Base-by-base conservation (phyloP, 2,888 invertebrate genomes). In the Dicyrtomina minuta region DNA sequence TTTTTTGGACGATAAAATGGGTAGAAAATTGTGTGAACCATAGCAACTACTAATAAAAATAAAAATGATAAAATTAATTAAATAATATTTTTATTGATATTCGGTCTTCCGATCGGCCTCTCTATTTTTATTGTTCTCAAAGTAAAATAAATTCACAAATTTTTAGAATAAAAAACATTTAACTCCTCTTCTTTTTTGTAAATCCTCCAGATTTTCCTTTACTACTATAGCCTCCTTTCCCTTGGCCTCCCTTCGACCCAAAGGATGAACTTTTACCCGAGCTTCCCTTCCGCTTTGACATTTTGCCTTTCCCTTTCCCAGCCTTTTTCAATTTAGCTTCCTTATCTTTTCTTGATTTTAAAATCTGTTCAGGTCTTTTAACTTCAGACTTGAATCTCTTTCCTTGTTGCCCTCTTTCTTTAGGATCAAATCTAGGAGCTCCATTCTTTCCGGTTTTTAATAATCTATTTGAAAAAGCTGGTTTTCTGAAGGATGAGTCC, bases 361-460 rank as follows among this genome's bases (percentile, higher is more conserved):
- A 85, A 77, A 92, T 90, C 81, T 92, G 90, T 74, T 91, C 90
- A 65, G 89, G 88, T 80, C 87, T 84, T 79, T 87, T 86, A 80
- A 91, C 82, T 82, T 75, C 77, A 13, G 74, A 66, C 17, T 70
- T 74, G 49, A 75, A 73, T 27, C 55, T 55, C 12, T 69, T 46
- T 10, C 43, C 20, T 55, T 71, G 55, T 27, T 44, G 61, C 0
- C 71, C 71, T 64, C 70, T 75, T 17, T 27, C 51, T n/a, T 26
- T 60, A 15, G 44, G 2, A 2, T 26, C 20, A 39, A 59, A 12
- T n/a, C 64, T 39, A 6, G 73, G 67, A 22, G 70, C 73, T 39
- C 68, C 73, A 68, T 76, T 73, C 15, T 73, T 74, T 10, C 74
- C 76, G 12, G 72, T 49, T 60, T 72, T 75, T 2, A 72, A 70